Conservation (phyloP, 2,888 invertebrate genomes). For the Hypomecis punctinalis region DNA sequence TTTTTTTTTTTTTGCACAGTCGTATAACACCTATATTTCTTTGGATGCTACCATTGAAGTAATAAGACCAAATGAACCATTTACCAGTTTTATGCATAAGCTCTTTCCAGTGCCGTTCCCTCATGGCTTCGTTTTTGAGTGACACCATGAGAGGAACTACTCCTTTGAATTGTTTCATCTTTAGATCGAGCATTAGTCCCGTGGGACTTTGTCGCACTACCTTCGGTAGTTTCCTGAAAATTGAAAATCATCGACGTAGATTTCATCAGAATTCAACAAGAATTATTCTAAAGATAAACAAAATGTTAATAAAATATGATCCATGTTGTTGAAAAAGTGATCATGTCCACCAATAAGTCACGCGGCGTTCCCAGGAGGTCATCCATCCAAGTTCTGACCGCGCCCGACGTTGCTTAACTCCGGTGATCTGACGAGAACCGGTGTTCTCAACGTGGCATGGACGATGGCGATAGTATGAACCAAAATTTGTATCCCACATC, state of each 20-base stretch:
- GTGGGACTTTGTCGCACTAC: constrained; percentile 84
- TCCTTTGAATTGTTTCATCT: constrained; percentile 95
- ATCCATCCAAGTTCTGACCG: constrained; percentile 69
- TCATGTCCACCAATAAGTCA: constrained; percentile 11
- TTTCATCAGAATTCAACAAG: constrained; percentile 3
- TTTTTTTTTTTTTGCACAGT: no score
- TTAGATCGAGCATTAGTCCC: constrained; percentile 89
- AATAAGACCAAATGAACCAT: constrained; percentile 1
- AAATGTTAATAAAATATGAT: background rate
- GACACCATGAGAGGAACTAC: constrained; percentile 96
- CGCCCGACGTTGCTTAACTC: constrained; percentile 78
- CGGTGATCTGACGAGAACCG: constrained; percentile 79
- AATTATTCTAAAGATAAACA: background rate
- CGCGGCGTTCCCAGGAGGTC: constrained; percentile 68
- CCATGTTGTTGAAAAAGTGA: background rate
- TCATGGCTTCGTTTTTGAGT: constrained; percentile 95
- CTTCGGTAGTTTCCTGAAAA: constrained; percentile 89
- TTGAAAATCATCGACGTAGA: background rate
- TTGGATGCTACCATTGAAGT: no score
- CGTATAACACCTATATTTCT: no score
- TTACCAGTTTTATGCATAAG: constrained; percentile 93
- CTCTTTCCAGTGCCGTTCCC: constrained; percentile 95
- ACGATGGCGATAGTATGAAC: constrained; percentile 27
- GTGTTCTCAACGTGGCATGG: constrained; percentile 46
- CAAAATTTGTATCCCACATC: background rate